Base-by-base conservation (phyloP, 2,797 vertebrate genomes). In the Xenops minutus region DNA sequence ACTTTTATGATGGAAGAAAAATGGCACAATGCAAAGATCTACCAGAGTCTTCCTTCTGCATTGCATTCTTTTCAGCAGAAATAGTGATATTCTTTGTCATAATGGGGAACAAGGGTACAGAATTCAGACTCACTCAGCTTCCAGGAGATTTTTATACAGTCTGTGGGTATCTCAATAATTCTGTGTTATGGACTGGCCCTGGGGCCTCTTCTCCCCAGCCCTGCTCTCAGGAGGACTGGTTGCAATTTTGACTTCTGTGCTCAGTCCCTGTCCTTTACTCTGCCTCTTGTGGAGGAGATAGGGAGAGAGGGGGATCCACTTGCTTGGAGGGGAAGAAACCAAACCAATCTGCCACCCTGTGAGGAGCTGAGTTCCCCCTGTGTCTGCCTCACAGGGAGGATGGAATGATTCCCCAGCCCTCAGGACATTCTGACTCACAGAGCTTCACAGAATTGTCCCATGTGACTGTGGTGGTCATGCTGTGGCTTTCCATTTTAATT, bases 381-480 rank as follows among this genome's bases (percentile, higher is more conserved):
- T 52, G 34, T 18, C 39, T 63, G 18, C 24, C 39, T 71, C 12
- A 6, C 30, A 64, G 20, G 2, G 1, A n/a, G 44, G 20, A 51
- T 4, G 2, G 20, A 29, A 21, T 15, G 20, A 36, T 41, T 49
- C 22, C 22, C 2, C 2, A 48, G 3, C 6, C 26, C 22, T 66
- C 36, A 48, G 27, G 15, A 24, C 21, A 67, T 22, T 3, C 8
- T 5, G 12, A 30, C 48, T 76, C 49, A 36, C 11, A 19, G 5
- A 12, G 7, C 12, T 85, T 64, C 21, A 27, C 0, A 0, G 61
- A 61, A 3, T 21, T n/a, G 3, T n/a, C 10, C 24, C 6, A 8
- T 21, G 22, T 2, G 5, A 43, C 10, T 39, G 32, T 2, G 12
- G 71, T 14, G 34, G 21, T 30, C 20, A 9, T 4, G 4, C 22